phyloP scores from a whole-genome alignment of 2,797 vertebrate species.

The Philypnodon macrostomus region DNA sequence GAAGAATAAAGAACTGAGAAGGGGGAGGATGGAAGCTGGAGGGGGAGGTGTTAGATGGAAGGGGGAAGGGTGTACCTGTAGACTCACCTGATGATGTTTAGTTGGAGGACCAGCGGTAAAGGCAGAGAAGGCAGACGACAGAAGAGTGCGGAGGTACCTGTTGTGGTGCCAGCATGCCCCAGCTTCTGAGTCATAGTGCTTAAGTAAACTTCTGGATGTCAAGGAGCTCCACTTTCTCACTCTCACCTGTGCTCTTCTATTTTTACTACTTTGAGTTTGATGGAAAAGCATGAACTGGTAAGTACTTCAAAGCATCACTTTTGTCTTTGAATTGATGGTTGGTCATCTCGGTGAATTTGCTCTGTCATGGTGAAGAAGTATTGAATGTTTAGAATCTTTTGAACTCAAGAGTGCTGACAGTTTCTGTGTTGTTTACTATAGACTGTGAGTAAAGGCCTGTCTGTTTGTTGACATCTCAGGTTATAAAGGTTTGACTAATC shows the following conservation, averaged over 20 bases:
- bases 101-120: conserved; percentile 19
- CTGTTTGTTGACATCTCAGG: background rate
- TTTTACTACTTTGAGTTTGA: conserved; percentile 35
- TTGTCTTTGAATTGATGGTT: conserved; percentile 1
- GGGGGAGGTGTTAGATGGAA: conserved; percentile 31
- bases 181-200: conserved; percentile 17
- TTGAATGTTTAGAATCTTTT: background rate
- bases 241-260: conserved; percentile 33
- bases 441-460: background rate
- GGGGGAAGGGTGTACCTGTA: background rate
- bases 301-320: conserved; percentile 23
- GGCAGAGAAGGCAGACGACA: conserved; percentile 11
- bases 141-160: conserved; percentile 12
- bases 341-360: background rate
- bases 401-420: conserved; percentile 4
- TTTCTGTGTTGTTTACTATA: background rate
- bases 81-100: conserved; percentile 25
- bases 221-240: conserved; percentile 28
- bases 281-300: conserved; percentile 70
- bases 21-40: conserved; percentile 13
- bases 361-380: too few species aligned
- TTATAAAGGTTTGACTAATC: too few species aligned
- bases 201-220: conserved; percentile 24
- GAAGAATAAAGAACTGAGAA: conserved; percentile 36
- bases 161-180: conserved; percentile 27